A percentile compares a stretch with the other conserved stretches of the same genome.
Evolutionary conservation across 2,113 vertebrate genomes (phyloP).

Genomic region (Eira barbara): DNA sequence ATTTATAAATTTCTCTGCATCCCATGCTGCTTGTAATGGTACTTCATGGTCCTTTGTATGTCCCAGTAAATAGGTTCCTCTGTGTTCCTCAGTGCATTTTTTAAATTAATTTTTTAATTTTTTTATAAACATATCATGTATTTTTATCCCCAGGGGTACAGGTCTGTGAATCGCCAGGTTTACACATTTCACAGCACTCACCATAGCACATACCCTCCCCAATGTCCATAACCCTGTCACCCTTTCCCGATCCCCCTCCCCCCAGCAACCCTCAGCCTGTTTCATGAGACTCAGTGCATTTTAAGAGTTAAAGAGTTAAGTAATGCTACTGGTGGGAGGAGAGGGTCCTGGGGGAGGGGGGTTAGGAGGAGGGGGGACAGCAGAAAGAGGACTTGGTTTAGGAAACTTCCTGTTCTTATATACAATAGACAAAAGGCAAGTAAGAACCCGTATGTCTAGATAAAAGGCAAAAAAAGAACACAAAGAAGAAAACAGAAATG

Average conservation of each 20-base stretch:
- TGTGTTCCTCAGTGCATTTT: background rate
- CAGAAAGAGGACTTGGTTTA: background rate
- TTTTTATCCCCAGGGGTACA: too few species aligned
- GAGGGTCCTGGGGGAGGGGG: too few species aligned
- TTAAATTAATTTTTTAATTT: too few species aligned
- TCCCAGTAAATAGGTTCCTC: background rate
- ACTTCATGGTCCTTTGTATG: background rate
- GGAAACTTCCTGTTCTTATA: background rate
- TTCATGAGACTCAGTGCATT: background rate
- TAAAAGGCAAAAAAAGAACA: background rate
- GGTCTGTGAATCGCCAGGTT: too few species aligned
- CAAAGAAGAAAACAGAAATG: background rate
- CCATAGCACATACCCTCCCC: too few species aligned
- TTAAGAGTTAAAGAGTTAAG: background rate
- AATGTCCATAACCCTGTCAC: too few species aligned
- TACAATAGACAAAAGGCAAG: background rate
- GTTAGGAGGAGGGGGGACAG: accelerated
- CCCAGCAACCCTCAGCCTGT: too few species aligned
- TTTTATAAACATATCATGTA: too few species aligned
- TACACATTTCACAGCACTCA: too few species aligned
- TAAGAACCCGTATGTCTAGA: background rate
- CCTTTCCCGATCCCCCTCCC: too few species aligned
- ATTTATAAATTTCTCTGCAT: background rate
- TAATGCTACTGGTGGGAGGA: background rate
- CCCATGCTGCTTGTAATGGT: background rate